Evolutionary conservation across 1,140 invertebrate species (phyloP).

Genomic region (Scaptomyza pallida): DNA sequence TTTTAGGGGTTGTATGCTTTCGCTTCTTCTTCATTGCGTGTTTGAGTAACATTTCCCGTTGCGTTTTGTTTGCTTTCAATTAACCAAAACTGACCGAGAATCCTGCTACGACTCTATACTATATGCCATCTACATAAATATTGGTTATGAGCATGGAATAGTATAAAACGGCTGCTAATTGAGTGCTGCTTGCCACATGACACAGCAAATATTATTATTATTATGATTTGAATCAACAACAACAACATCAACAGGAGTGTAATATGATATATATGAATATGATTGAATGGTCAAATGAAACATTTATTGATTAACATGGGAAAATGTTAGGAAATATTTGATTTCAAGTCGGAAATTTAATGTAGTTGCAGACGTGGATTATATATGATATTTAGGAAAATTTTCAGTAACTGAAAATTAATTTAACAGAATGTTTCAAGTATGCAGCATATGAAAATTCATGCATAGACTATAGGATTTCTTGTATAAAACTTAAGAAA

Average conservation of each 20-base stretch:
- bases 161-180: conserved; percentile 46
- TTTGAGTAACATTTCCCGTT: conserved; percentile 47
- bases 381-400: no score
- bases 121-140: background rate
- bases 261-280: conserved; percentile 33
- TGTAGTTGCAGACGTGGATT: no score
- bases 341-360: no score
- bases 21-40: conserved; percentile 23
- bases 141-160: background rate
- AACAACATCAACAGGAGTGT: background rate
- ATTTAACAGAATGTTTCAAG: no score
- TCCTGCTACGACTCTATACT: conserved; percentile 1
- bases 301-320: conserved; percentile 27
- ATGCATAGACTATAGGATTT: no score
- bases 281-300: conserved; percentile 50
- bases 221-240: conserved; percentile 43
- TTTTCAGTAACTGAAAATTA: no score
- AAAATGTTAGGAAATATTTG: conserved; percentile 8
- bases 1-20: conserved; percentile 72
- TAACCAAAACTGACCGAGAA: conserved; percentile 73
- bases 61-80: conserved; percentile 76
- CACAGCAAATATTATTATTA: conserved; percentile 58
- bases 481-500: no score
- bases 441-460: no score
- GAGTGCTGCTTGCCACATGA: conserved; percentile 49